Evolutionary conservation across 2,797 vertebrate genomes (phyloP).

Genomic region (Graptemys geographica): DNA sequence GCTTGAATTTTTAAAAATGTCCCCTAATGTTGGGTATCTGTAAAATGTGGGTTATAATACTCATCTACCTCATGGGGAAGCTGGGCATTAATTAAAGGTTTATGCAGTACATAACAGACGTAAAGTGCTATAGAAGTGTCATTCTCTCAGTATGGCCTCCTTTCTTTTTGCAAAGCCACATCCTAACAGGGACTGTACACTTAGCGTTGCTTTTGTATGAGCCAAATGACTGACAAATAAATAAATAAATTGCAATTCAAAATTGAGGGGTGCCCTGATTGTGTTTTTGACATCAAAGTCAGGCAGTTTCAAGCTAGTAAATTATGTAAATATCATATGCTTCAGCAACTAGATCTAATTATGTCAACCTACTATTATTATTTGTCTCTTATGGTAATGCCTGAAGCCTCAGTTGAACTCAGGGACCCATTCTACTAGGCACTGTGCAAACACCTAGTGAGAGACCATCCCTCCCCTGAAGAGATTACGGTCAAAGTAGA

Average conservation of each 20-base stretch:
- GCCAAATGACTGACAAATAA: not conserved
- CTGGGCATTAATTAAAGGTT: not conserved
- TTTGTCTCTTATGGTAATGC: not conserved
- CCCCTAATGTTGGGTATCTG: not conserved
- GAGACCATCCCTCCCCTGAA: not conserved
- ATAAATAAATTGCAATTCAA: not conserved
- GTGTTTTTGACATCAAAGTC: not conserved
- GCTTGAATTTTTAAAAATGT: not conserved
- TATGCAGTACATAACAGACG: not conserved
- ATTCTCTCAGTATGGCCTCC: not conserved
- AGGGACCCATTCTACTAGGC: not conserved
- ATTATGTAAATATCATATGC: not conserved
- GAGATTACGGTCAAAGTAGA: not conserved
- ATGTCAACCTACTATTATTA: not conserved
- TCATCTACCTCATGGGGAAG: not conserved
- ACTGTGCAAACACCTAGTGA: rapidly evolving
- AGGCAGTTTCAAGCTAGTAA: not conserved
- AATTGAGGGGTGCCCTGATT: not conserved
- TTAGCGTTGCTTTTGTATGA: not conserved
- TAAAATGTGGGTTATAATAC: not conserved
- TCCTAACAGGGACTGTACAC: not conserved
- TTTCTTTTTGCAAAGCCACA: not conserved
- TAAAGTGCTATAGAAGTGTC: not conserved
- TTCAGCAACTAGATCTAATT: not conserved
- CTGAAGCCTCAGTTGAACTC: rapidly evolving